These are phyloP conservation scores for Eristalis tenax DNA, from an alignment of 2,888 invertebrate species.

Conservation along the genomic window DNA sequence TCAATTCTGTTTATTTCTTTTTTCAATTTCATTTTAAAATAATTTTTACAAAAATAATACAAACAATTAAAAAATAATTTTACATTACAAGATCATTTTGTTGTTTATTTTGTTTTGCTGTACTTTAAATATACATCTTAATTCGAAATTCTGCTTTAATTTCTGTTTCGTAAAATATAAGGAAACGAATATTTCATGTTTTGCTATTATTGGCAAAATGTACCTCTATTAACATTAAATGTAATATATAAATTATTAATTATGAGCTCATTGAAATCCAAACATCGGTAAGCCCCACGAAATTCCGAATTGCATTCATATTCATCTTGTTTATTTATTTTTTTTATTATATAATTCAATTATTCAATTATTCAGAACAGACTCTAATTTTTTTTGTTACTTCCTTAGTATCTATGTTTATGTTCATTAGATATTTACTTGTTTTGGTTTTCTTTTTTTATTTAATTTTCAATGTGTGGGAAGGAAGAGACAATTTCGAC, in stretches of 20 bases:
- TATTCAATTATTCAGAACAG: constrained; percentile 58
- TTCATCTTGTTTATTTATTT: background rate
- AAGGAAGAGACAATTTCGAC: constrained; percentile 2
- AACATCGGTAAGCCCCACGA: constrained; percentile 53
- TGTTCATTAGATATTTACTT: constrained; percentile 18
- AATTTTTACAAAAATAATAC: constrained; percentile 72
- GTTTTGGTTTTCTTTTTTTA: constrained; percentile 2
- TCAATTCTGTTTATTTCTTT: constrained; percentile 63
- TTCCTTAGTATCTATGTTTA: constrained; percentile 59
- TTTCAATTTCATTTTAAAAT: constrained; percentile 62
- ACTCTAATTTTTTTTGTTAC: constrained; percentile 41
- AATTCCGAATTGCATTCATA: constrained; percentile 68
- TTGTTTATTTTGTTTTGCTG: constrained; percentile 13
- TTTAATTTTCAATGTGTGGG: constrained; percentile 20
- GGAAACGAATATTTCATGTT: constrained; percentile 40
- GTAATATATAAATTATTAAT: constrained; percentile 63
- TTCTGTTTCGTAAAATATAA: constrained; percentile 47
- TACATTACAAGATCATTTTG: constrained; percentile 50
- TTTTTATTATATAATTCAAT: constrained; percentile 25
- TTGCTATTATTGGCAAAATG: constrained; percentile 52
- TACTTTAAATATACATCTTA: constrained; percentile 62
- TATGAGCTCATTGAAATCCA: constrained; percentile 59
- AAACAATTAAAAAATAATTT: constrained; percentile 63
- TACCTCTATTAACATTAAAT: constrained; percentile 64
- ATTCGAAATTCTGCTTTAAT: constrained; percentile 43